These are phyloP conservation scores for Botia almorhae DNA, from an alignment of 2,797 vertebrate species.

Conservation along the genomic window DNA sequence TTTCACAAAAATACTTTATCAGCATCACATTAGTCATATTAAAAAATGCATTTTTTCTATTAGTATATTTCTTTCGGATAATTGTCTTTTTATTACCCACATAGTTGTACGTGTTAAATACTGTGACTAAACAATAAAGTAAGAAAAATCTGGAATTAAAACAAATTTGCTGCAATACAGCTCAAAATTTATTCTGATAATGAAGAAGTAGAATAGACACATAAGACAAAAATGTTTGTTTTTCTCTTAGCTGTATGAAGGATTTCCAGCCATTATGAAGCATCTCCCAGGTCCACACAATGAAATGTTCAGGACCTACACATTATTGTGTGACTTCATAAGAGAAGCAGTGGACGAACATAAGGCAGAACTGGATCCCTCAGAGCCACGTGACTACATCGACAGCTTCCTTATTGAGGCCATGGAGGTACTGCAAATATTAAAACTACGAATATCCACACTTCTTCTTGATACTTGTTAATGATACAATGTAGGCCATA, in stretches of 20 bases:
- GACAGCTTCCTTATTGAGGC: slow-evolving; percentile 82
- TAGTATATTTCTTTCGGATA: background rate
- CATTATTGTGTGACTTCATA: slow-evolving; percentile 73
- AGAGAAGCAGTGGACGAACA: slow-evolving; percentile 65
- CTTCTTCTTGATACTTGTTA: too few relatives aligned
- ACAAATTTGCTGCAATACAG: too few relatives aligned
- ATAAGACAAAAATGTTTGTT: too few relatives aligned
- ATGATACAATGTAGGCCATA: too few relatives aligned
- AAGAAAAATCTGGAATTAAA: background rate
- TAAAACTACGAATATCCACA: too few relatives aligned
- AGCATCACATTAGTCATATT: too few relatives aligned
- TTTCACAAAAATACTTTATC: too few relatives aligned
- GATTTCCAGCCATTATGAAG: slow-evolving; percentile 74
- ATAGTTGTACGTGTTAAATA: background rate
- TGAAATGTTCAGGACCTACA: slow-evolving; percentile 69
- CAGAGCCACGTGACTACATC: slow-evolving; percentile 75
- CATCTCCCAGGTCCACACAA: slow-evolving; percentile 77
- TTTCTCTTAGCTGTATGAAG: slow-evolving; percentile 70
- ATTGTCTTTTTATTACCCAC: background rate
- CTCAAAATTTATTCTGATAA: too few relatives aligned
- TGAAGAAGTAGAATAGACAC: background rate
- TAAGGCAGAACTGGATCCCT: slow-evolving; percentile 76
- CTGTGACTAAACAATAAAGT: background rate
- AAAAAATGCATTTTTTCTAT: background rate
- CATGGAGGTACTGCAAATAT: slow-evolving; percentile 68